These are phyloP conservation scores for Centruroides sculpturatus DNA, from an alignment of 1,140 invertebrate genomes.

Conservation along the genomic window DNA sequence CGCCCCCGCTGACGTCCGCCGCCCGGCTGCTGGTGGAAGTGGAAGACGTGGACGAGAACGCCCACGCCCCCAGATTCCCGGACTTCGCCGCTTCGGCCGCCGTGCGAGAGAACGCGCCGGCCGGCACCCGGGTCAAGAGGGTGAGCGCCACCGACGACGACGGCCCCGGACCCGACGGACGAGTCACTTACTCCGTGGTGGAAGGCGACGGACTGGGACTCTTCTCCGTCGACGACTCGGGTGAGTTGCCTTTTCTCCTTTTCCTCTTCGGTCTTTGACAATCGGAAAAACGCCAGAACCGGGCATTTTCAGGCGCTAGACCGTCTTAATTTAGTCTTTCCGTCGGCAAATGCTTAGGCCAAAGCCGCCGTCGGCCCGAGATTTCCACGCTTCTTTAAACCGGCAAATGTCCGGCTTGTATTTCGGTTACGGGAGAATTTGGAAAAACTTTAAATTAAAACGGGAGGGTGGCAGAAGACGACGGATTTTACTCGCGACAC, in stretches of 20 bases:
- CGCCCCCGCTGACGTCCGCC: constrained; percentile 11
- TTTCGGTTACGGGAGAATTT: too few species aligned
- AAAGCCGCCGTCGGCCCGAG: too few species aligned
- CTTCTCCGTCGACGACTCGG: constrained; percentile 79
- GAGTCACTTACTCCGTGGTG: constrained; percentile 68
- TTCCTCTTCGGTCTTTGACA: too few species aligned
- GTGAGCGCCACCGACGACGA: constrained; percentile 66
- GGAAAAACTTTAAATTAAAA: too few species aligned
- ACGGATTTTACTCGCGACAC: too few species aligned
- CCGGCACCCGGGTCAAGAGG: constrained; percentile 54
- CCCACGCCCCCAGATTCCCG: constrained; percentile 58
- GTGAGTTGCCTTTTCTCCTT: constrained; percentile 36
- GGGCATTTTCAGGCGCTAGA: too few species aligned
- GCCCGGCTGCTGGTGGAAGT: constrained; percentile 17
- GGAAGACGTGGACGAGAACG: constrained; percentile 23
- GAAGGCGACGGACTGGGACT: constrained; percentile 78
- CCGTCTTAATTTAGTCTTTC: too few species aligned
- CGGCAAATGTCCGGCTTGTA: too few species aligned
- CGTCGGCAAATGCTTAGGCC: too few species aligned
- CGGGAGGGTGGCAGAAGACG: too few species aligned
- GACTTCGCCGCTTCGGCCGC: constrained; percentile 49
- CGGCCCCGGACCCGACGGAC: constrained; percentile 41
- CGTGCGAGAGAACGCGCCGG: constrained; percentile 57
- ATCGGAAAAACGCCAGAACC: too few species aligned
- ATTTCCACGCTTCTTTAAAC: too few species aligned